phyloP scores from a whole-genome alignment of 2,888 invertebrate species.

The Pseudococcus longispinus region DNA sequence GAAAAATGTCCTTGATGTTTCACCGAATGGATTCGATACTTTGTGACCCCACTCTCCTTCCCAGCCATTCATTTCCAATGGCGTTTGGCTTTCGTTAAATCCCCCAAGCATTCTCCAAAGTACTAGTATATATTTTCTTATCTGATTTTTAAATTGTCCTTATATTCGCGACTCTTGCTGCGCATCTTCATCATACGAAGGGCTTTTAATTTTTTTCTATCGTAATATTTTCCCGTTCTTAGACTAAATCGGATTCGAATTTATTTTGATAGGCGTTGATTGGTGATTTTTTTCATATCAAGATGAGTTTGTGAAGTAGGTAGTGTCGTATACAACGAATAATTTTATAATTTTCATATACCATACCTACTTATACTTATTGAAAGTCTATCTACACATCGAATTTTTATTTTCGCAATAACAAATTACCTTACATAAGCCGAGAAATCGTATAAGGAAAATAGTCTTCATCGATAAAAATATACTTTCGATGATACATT shows the following conservation, averaged over 20 bases:
- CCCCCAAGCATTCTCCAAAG: background rate
- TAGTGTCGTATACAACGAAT: too few relatives aligned
- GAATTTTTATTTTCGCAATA: background rate
- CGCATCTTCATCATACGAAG: background rate
- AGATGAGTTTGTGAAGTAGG: too few relatives aligned
- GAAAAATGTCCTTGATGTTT: slow-evolving; percentile 8
- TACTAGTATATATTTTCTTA: background rate
- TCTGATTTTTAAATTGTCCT: background rate
- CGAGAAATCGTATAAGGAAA: background rate
- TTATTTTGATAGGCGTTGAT: too few relatives aligned
- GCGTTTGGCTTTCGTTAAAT: background rate
- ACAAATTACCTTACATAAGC: background rate
- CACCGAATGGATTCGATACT: background rate
- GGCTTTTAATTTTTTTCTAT: background rate
- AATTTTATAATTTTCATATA: too few relatives aligned
- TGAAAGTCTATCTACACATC: background rate
- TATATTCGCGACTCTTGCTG: too few relatives aligned
- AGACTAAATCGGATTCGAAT: too few relatives aligned
- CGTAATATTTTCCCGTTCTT: too few relatives aligned
- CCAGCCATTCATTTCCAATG: too few relatives aligned
- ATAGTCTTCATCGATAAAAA: background rate
- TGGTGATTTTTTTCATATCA: too few relatives aligned
- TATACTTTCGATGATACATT: background rate
- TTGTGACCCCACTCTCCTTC: background rate
- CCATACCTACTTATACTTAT: background rate